Conservation (phyloP, 2,797 vertebrate genomes). For the Microctenopoma lineatum region DNA sequence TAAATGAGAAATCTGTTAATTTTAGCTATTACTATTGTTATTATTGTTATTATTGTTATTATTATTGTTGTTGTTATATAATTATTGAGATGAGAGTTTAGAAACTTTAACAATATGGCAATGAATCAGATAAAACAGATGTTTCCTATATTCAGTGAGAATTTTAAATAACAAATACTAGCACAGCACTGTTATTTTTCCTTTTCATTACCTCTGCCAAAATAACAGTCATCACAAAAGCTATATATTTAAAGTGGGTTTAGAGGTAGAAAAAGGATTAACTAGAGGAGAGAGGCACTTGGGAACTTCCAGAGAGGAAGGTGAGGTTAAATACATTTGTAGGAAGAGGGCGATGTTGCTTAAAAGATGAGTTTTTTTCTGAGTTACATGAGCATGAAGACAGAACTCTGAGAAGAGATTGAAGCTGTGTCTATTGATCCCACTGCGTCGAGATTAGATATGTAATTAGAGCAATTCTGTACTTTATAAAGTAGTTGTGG, state of each 20-base stretch:
- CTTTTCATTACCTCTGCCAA: too few species aligned
- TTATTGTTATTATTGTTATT: too few species aligned
- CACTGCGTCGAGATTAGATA: neutral
- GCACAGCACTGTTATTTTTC: neutral
- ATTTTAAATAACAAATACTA: neutral
- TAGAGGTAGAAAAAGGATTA: neutral
- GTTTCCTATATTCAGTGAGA: neutral
- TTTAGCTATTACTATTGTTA: too few species aligned
- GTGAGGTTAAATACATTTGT: constrained; percentile 1
- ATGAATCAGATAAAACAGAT: neutral
- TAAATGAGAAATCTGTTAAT: too few species aligned
- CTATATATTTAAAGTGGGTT: neutral
- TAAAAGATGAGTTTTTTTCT: neutral
- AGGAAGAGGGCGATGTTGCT: constrained; percentile 28
- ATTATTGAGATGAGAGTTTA: too few species aligned
- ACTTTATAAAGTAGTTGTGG: too few species aligned
- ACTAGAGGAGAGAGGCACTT: neutral
- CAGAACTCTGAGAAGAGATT: neutral
- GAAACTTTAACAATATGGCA: neutral
- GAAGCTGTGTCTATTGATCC: neutral
- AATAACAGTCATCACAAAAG: neutral
- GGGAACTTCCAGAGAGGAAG: neutral
- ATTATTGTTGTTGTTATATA: too few species aligned
- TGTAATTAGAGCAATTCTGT: neutral
- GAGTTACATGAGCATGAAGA: neutral